Evolutionary conservation across 1,140 invertebrate species (phyloP).

Genomic region (Pteromalus puparum): DNA sequence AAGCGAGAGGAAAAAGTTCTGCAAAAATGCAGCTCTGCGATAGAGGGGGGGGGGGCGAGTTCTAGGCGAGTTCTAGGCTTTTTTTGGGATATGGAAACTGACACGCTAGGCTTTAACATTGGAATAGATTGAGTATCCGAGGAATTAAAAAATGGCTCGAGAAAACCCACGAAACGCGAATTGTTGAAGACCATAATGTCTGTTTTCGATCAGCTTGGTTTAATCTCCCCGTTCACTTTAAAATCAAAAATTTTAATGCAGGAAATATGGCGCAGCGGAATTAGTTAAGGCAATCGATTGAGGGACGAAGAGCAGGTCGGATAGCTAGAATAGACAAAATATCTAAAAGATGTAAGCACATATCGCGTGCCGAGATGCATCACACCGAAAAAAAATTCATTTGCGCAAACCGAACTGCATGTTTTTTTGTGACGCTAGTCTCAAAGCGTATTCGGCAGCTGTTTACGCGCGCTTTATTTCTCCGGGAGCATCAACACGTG

Average conservation of each 20-base stretch:
- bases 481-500: slow-evolving; percentile 25
- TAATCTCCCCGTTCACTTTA: slow-evolving; percentile 53
- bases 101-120: slow-evolving; percentile 24
- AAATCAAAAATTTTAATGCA: slow-evolving; percentile 55
- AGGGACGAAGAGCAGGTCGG: slow-evolving; percentile 31
- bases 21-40: not conserved
- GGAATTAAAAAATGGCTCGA: slow-evolving; percentile 31
- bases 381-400: not conserved
- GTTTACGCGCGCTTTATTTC: slow-evolving; percentile 42
- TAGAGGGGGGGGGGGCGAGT: not conserved
- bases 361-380: slow-evolving; percentile 28
- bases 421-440: slow-evolving; percentile 62
- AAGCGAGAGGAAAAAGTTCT: not conserved
- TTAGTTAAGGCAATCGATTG: slow-evolving; percentile 55
- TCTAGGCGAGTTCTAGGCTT: too few relatives aligned
- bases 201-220: slow-evolving; percentile 58
- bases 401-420: slow-evolving; percentile 57
- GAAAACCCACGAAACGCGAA: slow-evolving; percentile 49
- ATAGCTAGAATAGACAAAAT: slow-evolving; percentile 32
- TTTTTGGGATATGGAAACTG: slow-evolving; percentile 17
- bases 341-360: not conserved
- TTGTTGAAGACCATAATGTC: slow-evolving; percentile 55
- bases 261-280: slow-evolving; percentile 52
- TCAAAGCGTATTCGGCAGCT: slow-evolving; percentile 34
- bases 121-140: not conserved